Evolutionary conservation across 2,113 vertebrate species (phyloP), one percentile per base, ranked within the genome.

Genomic region (Mesembrinibis cayennensis): DNA sequence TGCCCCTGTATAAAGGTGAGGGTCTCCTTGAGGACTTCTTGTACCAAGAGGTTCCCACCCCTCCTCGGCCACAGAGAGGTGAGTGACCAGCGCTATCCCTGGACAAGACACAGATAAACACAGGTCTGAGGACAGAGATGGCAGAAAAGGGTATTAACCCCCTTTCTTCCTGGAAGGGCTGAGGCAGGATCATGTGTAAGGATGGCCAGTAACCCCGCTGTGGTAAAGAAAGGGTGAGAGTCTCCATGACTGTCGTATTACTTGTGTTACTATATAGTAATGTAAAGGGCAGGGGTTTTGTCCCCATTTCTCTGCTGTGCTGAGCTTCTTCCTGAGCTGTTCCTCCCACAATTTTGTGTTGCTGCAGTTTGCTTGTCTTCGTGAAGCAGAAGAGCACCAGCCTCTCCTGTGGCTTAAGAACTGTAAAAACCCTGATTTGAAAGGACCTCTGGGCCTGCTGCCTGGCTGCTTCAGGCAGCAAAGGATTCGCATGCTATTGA

Each of bases 381-480:
- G 40, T 11, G 7, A 97, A 88, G 79, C 63, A 87, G 77, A 79
- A 89, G 87, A 98, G 94, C 61, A 82, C 34, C 55, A 63, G 61
- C 58, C 86, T 93, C 96, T 97, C 96, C 86, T 2, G 7, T 85
- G 83, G 71, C 91, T 96, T 95, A 91, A 74, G 79, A 96, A 78
- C 92, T 90, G 62, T 76, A 94, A 97, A 97, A 97, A 29, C 17
- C 32, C 53, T 63, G 66, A 87, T 93, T 96, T 97, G 85, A 97
- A 98, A 97, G 85, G 87, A 84, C 83, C 91, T 97, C 89, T 97
- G 96, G 88, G 96, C 93, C 90, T 89, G 55, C 55, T 84, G 79
- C 84, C 96, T 94, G 62, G 50, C 69, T 97, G 78, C 84, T 93
- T 87, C 66, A 91, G 83, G 89, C 97, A 94, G 85, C 82, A 72